Conservation (phyloP, 2,113 vertebrate species). For the Crotophaga sulcirostris region DNA sequence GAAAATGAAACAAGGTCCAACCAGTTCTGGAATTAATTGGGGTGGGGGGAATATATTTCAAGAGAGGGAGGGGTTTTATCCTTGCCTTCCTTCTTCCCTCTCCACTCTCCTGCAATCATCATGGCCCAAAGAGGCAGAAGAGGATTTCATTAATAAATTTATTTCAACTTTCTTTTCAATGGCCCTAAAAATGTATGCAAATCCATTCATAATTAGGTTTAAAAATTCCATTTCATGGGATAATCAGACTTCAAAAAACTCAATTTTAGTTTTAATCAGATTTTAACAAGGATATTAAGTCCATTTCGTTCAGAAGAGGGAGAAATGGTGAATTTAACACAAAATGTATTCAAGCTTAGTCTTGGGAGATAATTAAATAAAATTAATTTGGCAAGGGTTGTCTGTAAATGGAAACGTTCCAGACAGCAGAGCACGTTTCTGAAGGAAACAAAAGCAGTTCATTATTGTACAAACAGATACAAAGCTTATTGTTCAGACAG, state of each 20-base stretch:
- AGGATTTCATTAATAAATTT: slow-evolving; percentile 86
- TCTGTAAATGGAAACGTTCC: slow-evolving; percentile 75
- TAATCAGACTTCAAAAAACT: slow-evolving; percentile 89
- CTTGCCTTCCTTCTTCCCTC: background rate
- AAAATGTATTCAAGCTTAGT: slow-evolving; percentile 85
- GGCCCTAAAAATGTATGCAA: slow-evolving; percentile 84
- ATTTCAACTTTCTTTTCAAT: slow-evolving; percentile 81
- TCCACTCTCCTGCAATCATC: background rate
- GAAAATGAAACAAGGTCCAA: background rate
- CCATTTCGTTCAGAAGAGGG: slow-evolving; percentile 78
- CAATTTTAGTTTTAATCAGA: slow-evolving; percentile 88
- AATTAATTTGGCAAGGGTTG: slow-evolving; percentile 84
- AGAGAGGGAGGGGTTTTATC: background rate
- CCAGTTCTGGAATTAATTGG: background rate
- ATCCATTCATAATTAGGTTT: slow-evolving; percentile 86
- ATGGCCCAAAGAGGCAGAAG: slow-evolving; percentile 69
- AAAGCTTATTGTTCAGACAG: slow-evolving; percentile 23
- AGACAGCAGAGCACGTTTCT: slow-evolving; percentile 50
- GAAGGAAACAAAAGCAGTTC: slow-evolving; percentile 72
- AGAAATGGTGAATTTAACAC: slow-evolving; percentile 83
- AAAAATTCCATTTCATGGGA: slow-evolving; percentile 88
- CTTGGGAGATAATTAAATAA: slow-evolving; percentile 86
- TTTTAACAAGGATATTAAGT: slow-evolving; percentile 87
- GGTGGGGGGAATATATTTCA: background rate
- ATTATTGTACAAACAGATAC: slow-evolving; percentile 49